phyloP scores from a whole-genome alignment of 2,797 vertebrate genomes.

The Ambastaia sidthimunki region DNA sequence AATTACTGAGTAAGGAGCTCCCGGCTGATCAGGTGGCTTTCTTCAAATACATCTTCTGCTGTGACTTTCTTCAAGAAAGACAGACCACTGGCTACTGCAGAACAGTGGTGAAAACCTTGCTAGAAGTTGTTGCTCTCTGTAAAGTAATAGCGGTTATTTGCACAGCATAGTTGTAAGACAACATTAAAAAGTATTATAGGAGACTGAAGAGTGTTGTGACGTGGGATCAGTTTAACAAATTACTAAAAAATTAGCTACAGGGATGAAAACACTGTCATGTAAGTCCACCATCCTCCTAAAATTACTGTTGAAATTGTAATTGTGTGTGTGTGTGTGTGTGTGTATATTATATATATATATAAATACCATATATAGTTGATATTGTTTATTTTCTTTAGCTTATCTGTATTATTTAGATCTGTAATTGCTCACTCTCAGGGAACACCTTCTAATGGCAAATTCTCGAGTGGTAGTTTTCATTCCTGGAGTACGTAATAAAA shows the following conservation, averaged over 20 bases:
- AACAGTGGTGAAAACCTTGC: slow-evolving; percentile 3
- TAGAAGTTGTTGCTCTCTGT: not conserved
- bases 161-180: not conserved
- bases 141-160: not conserved
- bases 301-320: no score
- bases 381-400: slow-evolving; percentile 69
- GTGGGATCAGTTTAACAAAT: not conserved
- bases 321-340: no score
- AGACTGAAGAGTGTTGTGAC: not conserved
- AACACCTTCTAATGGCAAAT: slow-evolving; percentile 83
- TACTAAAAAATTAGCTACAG: not conserved
- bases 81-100: not conserved
- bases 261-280: not conserved
- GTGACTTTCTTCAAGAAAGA: not conserved
- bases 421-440: slow-evolving; percentile 37
- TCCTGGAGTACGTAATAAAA: slow-evolving; percentile 95
- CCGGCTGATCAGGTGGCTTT: slow-evolving; percentile 33
- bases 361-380: not conserved
- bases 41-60: slow-evolving; percentile 11
- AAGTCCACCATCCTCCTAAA: not conserved
- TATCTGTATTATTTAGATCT: slow-evolving; percentile 81
- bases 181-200: not conserved
- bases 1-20: slow-evolving; percentile 31
- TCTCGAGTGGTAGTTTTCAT: slow-evolving; percentile 91
- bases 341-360: no score